Evolutionary conservation across 2,888 invertebrate genomes (phyloP), one percentile per base, ranked within the genome.

Genomic region (Penaeus monodon): DNA sequence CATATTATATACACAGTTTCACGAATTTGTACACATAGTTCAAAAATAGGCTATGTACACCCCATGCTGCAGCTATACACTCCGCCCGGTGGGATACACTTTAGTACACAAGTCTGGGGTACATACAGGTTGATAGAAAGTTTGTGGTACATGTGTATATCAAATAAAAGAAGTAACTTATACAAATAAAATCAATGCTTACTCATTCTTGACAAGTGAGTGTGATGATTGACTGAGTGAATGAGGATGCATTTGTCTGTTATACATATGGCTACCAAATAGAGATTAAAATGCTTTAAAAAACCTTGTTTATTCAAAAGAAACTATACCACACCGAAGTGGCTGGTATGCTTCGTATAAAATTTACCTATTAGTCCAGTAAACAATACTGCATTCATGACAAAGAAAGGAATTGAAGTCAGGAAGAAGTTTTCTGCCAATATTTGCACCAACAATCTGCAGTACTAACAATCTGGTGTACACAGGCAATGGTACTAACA

Each of bases 21-120:
- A 84, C 84, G 77, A 84, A 84, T 84, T 84, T 84, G 84, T 84
- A 84, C 84, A 84, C 84, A 84, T 84, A 81, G 81, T 84, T 84
- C n/a, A 84, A 84, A 84, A 84, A 84, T 84, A 84, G 84, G 73
- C 77, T 84, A 84, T 84, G 76, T 84, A 84, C 84, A 84, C 29
- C 74, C 84, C 77, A 64, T 78, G 77, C 77, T 68, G 84, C 84
- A 77, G 84, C 84, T 68, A 76, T 74, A 29, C 76, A 29, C 77
- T 24, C 44, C 38, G 49, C 77, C 84, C 78, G 78, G 84, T 77
- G 77, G 78, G 84, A 78, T 49, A 38, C 70, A 74, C 73, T 66
- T 33, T 70, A 44, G 44, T 76, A 74, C 64, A 74, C 73, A 83
- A 63, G 76, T 76, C 83, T 64, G 76, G 57, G 76, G 66, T 64